These are phyloP conservation scores for Plestiodon gilberti DNA, from an alignment of 2,113 vertebrate genomes.

Conservation along the genomic window DNA sequence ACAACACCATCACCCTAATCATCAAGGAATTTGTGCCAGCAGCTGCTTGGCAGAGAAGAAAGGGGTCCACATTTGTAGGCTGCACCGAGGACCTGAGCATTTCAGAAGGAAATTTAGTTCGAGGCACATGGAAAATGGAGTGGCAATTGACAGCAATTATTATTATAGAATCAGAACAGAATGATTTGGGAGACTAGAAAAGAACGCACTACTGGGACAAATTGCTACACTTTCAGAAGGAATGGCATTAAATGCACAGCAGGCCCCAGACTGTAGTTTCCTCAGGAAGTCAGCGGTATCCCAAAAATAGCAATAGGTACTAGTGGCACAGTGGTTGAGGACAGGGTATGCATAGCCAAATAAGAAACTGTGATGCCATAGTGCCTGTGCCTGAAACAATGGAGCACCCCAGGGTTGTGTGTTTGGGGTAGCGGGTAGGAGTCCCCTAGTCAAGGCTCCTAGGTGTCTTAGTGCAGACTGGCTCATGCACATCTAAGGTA, in stretches of 20 bases:
- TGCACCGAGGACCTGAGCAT: neutral
- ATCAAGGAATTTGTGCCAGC: constrained; percentile 1
- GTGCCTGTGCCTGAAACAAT: no score
- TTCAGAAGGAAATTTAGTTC: neutral
- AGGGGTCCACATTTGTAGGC: neutral
- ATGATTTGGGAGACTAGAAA: rapidly evolving
- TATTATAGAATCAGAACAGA: neutral
- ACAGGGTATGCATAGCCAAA: no score
- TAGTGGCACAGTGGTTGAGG: no score
- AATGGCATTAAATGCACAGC: neutral
- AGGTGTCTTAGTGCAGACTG: no score
- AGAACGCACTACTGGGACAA: rapidly evolving
- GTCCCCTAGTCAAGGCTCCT: no score
- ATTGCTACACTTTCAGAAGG: neutral
- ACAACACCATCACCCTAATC: neutral
- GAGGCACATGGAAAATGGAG: neutral
- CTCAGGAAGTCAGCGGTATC: no score
- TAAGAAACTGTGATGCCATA: no score
- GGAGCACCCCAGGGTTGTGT: no score
- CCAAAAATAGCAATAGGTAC: no score
- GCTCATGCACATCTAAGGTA: no score
- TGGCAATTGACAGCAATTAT: neutral
- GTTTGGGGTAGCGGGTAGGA: no score
- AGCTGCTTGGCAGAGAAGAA: neutral
- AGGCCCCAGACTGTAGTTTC: no score